These are phyloP conservation scores for Hozukius guyotensis DNA, from an alignment of 2,797 vertebrate genomes.

Conservation along the genomic window DNA sequence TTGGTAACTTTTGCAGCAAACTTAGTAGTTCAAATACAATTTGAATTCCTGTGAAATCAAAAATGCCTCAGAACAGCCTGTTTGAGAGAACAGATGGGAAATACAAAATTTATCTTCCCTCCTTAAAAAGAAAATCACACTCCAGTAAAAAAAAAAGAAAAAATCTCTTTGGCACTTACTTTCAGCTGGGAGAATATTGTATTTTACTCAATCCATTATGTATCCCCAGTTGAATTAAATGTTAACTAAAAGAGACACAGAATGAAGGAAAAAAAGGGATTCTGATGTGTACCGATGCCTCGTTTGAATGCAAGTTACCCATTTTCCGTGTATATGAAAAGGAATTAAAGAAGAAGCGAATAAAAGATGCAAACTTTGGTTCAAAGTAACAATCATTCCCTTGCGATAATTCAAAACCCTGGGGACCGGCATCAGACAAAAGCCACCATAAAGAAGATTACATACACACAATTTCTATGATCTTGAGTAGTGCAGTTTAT, in stretches of 20 bases:
- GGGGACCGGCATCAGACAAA: constrained; percentile 26
- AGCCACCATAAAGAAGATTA: constrained; percentile 35
- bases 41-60: not conserved
- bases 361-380: constrained; percentile 27
- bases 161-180: not conserved
- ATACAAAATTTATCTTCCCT: constrained; percentile 7
- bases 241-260: constrained; percentile 23
- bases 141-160: not conserved
- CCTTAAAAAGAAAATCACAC: constrained; percentile 3
- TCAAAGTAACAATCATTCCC: constrained; percentile 34
- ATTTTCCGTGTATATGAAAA: constrained; percentile 14
- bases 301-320: constrained; percentile 10
- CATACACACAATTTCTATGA: constrained; percentile 32
- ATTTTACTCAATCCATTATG: not conserved
- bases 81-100: constrained; percentile 6
- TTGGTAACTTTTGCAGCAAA: not conserved
- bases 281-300: constrained; percentile 13
- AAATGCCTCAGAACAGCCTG: not conserved
- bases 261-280: not conserved
- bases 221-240: constrained; percentile 25
- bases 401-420: constrained; percentile 38
- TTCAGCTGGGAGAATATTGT: constrained; percentile 5
- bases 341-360: constrained; percentile 14
- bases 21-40: not conserved
- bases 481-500: constrained; percentile 29